phyloP scores from a whole-genome alignment of 2,888 invertebrate species.

The Spodoptera picta region DNA sequence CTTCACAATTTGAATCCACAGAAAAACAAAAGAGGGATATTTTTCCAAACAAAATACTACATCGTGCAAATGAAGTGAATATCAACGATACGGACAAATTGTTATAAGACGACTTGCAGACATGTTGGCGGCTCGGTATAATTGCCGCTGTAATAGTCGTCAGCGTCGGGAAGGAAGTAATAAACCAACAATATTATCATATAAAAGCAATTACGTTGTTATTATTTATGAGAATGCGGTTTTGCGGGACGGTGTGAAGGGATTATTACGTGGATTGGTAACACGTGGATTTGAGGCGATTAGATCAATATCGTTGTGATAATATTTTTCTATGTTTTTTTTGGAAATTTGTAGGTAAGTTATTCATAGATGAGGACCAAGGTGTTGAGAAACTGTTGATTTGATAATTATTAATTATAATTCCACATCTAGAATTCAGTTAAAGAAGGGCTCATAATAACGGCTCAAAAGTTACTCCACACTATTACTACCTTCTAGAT shows the following conservation, averaged over 20 bases:
- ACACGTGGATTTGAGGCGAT: background rate
- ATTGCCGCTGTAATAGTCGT: slow-evolving; percentile 44
- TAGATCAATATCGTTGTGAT: too few relatives aligned
- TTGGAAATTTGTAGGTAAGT: too few relatives aligned
- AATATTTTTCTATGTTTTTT: too few relatives aligned
- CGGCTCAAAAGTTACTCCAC: too few relatives aligned
- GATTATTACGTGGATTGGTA: slow-evolving; percentile 22
- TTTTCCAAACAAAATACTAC: background rate
- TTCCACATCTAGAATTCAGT: too few relatives aligned
- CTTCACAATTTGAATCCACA: background rate
- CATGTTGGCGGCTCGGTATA: slow-evolving; percentile 40
- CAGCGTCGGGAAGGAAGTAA: slow-evolving; percentile 50
- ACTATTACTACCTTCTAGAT: too few relatives aligned
- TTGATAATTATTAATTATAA: too few relatives aligned
- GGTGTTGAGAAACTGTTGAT: too few relatives aligned
- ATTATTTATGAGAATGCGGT: slow-evolving; percentile 38
- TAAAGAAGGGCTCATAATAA: too few relatives aligned
- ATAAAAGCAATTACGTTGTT: slow-evolving; percentile 52
- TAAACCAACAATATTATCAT: slow-evolving; percentile 60
- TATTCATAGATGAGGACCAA: too few relatives aligned
- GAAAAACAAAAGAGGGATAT: slow-evolving; percentile 12
- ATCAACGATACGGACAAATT: slow-evolving; percentile 30
- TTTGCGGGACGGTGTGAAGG: slow-evolving; percentile 19
- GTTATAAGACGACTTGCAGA: slow-evolving; percentile 45
- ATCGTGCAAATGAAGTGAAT: slow-evolving; percentile 19